phyloP scores from a whole-genome alignment of 2,888 invertebrate species.

The Vanessa cardui region DNA sequence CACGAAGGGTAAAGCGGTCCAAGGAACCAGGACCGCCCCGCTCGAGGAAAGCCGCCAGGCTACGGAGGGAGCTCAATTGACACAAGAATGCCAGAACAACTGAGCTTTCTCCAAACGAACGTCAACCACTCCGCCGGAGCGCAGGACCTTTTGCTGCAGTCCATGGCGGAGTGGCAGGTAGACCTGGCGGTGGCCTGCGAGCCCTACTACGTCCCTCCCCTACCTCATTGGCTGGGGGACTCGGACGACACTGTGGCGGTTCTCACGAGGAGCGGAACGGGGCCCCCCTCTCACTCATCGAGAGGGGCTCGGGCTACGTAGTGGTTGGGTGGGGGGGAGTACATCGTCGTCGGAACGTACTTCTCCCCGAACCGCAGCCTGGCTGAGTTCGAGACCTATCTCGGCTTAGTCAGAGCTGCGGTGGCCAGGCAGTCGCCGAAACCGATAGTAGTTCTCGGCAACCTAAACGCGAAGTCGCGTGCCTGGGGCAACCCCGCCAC shows the following conservation, averaged over 20 bases:
- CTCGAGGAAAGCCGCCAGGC: not conserved
- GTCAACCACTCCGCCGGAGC: constrained; percentile 11
- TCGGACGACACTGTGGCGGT: not conserved
- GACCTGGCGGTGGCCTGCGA: constrained; percentile 8
- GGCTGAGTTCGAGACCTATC: too few species aligned
- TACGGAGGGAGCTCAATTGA: not conserved
- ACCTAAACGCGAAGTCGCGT: too few species aligned
- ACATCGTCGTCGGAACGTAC: too few species aligned
- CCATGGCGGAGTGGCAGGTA: constrained; percentile 10
- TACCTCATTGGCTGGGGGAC: not conserved
- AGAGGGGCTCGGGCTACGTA: too few species aligned
- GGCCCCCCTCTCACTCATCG: too few species aligned
- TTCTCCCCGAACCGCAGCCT: too few species aligned
- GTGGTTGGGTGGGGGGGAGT: too few species aligned
- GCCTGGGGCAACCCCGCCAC: too few species aligned
- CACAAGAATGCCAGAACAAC: not conserved
- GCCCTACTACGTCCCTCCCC: not conserved
- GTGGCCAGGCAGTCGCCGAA: too few species aligned
- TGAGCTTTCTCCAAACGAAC: constrained; percentile 10
- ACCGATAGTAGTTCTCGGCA: too few species aligned
- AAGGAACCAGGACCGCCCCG: not conserved
- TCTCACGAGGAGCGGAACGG: too few species aligned
- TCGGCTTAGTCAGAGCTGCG: too few species aligned
- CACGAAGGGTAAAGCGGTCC: not conserved
- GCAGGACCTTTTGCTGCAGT: constrained; percentile 12